Percentiles rank a stretch among this genome's conserved stretches.
These are phyloP conservation scores for Nesogale talazaci DNA, from an alignment of 2,113 vertebrate species.

Conservation along the genomic window DNA sequence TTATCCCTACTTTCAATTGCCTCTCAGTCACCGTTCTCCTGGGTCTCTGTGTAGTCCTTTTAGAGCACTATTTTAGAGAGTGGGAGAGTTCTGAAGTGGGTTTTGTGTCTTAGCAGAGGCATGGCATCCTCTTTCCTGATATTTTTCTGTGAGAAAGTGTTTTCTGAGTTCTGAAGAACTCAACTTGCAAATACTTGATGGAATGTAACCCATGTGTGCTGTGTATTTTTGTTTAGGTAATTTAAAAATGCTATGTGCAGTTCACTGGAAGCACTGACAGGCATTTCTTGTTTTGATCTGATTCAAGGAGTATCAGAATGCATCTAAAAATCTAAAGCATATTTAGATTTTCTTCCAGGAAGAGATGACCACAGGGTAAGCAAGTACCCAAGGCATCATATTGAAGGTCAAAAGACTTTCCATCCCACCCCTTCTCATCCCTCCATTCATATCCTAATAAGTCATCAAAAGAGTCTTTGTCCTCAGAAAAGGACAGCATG, in stretches of 20 bases:
- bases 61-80: slow-evolving; percentile 69
- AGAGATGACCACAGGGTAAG: background rate
- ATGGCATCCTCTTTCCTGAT: slow-evolving; percentile 76
- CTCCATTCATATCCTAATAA: background rate
- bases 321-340: slow-evolving; percentile 4
- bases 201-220: slow-evolving; percentile 62
- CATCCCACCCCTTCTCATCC: background rate
- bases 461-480: no score
- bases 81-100: slow-evolving; percentile 74
- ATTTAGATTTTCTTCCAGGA: slow-evolving; percentile 19
- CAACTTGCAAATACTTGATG: slow-evolving; percentile 71
- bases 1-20: background rate
- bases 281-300: slow-evolving; percentile 33
- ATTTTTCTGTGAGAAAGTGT: slow-evolving; percentile 81
- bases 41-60: background rate
- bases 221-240: slow-evolving; percentile 40
- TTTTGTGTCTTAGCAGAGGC: slow-evolving; percentile 69
- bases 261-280: background rate
- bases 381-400: background rate
- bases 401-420: background rate
- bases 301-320: background rate
- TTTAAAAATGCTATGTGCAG: background rate
- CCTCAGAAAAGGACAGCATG: no score
- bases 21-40: slow-evolving; percentile 47
- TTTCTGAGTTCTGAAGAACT: slow-evolving; percentile 74